These are phyloP conservation scores for Orestias chungarensis DNA, from an alignment of 2,797 vertebrate species.

Conservation along the genomic window DNA sequence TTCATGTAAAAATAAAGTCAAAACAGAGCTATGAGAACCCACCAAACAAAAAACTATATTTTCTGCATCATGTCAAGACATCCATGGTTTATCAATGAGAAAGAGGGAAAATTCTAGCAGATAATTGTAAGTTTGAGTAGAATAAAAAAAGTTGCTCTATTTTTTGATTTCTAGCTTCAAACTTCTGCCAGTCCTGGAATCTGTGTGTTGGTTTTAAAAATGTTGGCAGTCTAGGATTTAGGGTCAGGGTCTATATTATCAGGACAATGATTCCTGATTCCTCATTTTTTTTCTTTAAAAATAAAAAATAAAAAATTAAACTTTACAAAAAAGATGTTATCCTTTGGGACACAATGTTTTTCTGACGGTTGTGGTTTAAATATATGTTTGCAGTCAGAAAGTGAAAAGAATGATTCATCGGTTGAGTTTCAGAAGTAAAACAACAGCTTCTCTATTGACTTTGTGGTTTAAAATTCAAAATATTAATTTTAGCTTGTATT, in stretches of 20 bases:
- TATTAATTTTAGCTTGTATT: background rate
- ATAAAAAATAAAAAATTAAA: too few relatives aligned
- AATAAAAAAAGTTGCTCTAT: background rate
- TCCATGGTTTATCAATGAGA: background rate
- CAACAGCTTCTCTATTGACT: too few relatives aligned
- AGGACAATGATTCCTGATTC: background rate
- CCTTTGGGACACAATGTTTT: too few relatives aligned
- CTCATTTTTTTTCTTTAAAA: too few relatives aligned
- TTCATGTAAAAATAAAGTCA: conserved; percentile 1
- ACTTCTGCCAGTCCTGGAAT: background rate
- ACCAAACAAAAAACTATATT: background rate
- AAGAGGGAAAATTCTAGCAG: background rate
- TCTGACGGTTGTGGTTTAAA: too few relatives aligned
- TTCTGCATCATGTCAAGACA: background rate
- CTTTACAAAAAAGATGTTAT: too few relatives aligned
- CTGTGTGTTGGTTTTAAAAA: background rate
- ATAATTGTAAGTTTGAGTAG: background rate
- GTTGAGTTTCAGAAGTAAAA: too few relatives aligned
- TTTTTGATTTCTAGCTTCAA: background rate
- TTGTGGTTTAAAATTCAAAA: too few relatives aligned
- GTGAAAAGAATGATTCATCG: too few relatives aligned
- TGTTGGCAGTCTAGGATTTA: background rate
- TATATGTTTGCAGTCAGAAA: too few relatives aligned
- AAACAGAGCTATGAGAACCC: background rate
- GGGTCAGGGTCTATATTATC: background rate